Evolutionary conservation across 2,797 vertebrate species (phyloP).

Genomic region (Myotis findleyi): DNA sequence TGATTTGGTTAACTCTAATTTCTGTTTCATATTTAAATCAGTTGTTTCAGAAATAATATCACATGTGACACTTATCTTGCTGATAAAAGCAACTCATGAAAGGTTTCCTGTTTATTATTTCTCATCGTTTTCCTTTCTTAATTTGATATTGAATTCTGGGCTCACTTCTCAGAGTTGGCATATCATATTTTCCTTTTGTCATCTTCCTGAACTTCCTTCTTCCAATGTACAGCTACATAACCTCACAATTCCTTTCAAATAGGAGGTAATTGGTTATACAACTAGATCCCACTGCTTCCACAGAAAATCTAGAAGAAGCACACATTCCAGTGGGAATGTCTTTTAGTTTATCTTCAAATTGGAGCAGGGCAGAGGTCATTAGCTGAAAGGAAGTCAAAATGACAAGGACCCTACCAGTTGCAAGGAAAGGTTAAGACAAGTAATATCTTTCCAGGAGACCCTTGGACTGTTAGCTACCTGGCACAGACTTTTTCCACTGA

Average conservation of each 20-base stretch:
- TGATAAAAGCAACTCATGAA: background rate
- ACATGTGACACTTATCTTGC: background rate
- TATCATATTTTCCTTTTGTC: background rate
- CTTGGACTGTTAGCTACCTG: slow-evolving; percentile 57
- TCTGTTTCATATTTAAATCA: background rate
- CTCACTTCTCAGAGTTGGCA: background rate
- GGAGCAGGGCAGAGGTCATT: slow-evolving; percentile 80
- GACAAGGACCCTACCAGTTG: slow-evolving; percentile 63
- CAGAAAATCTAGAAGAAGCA: slow-evolving; percentile 43
- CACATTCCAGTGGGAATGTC: slow-evolving; percentile 63
- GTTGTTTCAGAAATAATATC: slow-evolving; percentile 11
- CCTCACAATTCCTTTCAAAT: slow-evolving; percentile 30
- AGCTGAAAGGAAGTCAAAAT: slow-evolving; percentile 76
- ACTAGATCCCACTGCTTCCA: background rate
- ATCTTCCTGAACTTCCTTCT: background rate
- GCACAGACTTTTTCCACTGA: slow-evolving; percentile 27
- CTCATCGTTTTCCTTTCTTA: slow-evolving; percentile 3
- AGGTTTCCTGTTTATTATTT: background rate
- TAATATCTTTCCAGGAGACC: slow-evolving; percentile 71
- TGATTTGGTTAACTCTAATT: background rate
- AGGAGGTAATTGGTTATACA: background rate
- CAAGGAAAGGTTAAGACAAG: slow-evolving; percentile 74
- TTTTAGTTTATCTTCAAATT: slow-evolving; percentile 80
- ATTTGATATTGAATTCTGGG: background rate
- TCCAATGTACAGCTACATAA: background rate